A percentile compares a stretch with the other conserved stretches of the same genome.
Evolutionary conservation across 2,797 vertebrate genomes (phyloP).

Genomic region (Sebastes steindachneri): DNA sequence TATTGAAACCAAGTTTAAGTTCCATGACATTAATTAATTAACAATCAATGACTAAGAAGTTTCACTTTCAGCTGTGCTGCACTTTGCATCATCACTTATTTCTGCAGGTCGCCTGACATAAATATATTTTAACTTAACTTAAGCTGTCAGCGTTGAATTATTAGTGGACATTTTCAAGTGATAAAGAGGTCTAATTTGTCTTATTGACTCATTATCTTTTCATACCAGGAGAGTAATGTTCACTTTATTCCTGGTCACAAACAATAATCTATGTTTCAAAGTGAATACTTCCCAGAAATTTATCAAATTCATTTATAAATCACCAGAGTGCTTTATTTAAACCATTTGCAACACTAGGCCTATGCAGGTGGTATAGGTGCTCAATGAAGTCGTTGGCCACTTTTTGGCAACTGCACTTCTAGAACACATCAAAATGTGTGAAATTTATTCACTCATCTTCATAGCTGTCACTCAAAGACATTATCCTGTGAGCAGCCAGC

Average conservation of each 20-base stretch:
- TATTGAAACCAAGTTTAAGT: background rate
- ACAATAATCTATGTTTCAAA: slow-evolving; percentile 18
- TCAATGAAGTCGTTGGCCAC: background rate
- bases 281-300: background rate
- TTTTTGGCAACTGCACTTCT: slow-evolving; percentile 23
- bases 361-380: background rate
- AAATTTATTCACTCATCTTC: slow-evolving; percentile 59
- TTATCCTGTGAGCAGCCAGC: slow-evolving; percentile 71
- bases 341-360: slow-evolving; percentile 1
- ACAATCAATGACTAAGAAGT: background rate
- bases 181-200: slow-evolving; percentile 7
- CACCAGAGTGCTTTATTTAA: slow-evolving; percentile 9
- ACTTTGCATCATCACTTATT: background rate
- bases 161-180: background rate
- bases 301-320: slow-evolving; percentile 1
- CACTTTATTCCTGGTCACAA: background rate
- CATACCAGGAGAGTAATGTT: background rate
- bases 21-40: background rate
- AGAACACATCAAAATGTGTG: slow-evolving; percentile 47
- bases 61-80: background rate
- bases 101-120: background rate
- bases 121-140: background rate
- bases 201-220: slow-evolving; percentile 4
- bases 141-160: background rate
- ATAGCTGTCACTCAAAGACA: slow-evolving; percentile 70